Base-by-base conservation (phyloP, 2,113 vertebrate genomes). In the Triplophysa rosa region DNA sequence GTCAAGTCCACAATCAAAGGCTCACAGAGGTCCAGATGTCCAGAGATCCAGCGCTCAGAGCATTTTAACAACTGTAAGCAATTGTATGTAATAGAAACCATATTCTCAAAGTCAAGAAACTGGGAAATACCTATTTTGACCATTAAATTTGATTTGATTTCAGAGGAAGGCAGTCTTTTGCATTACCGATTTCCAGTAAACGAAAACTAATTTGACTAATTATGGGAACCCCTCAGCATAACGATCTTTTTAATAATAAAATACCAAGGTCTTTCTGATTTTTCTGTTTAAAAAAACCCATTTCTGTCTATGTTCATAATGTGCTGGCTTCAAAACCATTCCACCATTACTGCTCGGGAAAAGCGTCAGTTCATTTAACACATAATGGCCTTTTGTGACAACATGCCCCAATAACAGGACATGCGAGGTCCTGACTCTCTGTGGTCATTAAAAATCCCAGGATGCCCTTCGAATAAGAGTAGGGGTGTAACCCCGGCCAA, bases 1-100 rank as follows among this genome's bases (percentile, higher is more conserved):
- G 89, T 88, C 85, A 87, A 14, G 29, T 67, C 47, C 73, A 77
- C 37, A 13, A 70, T 68, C 66, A 23, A 37, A 21, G 67, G 66
- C 21, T 45, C 42, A n/a, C 40, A 14, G 54, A 58, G 45, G 64
- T 62, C 67, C 29, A 37, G 47, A 49, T 58, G 33, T 8, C 26
- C 26, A 42, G 40, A 42, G 40, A 42, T 19, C 8, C 54, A 58
- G 49, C 29, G 7, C 16, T 12, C 14, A 14, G 24, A 65, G 24
- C 21, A 63, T 19, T 26, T 7, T 14, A 64, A 75, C 10, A 45
- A 45, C 11, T 45, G 42, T 45, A 7, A 58, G 6, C 8, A 19
- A 56, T 49, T 52, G 14, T 17, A 16, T 16, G 14, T 16, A 52
- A 17, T 17, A 19, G 3, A 54, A 54, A 54, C 5, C 49, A 19